These are phyloP conservation scores for Urocynchramus pylzowi DNA, from an alignment of 2,113 vertebrate species.

Conservation along the genomic window DNA sequence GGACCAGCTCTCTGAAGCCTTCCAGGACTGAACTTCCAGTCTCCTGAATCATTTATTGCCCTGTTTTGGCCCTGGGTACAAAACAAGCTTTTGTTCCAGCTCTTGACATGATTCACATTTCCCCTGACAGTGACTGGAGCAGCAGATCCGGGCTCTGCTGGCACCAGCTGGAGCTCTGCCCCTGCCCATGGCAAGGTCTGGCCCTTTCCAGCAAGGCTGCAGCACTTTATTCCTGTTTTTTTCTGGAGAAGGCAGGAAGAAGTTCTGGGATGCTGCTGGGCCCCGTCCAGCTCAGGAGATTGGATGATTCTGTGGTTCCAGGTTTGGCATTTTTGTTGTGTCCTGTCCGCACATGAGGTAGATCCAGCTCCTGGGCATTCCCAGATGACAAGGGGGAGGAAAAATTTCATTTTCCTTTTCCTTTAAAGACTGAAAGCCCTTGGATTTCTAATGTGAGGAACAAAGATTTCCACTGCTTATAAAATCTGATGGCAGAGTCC, in stretches of 20 bases:
- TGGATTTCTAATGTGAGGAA: background rate
- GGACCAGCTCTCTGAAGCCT: background rate
- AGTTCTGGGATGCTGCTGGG: fast-evolving
- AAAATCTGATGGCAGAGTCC: background rate
- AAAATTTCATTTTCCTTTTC: background rate
- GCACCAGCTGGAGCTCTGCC: background rate
- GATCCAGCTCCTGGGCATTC: background rate
- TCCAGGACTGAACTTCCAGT: background rate
- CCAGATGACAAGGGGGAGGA: background rate
- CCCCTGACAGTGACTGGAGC: background rate
- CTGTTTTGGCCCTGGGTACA: background rate
- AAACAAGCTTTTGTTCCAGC: background rate
- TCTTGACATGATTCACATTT: fast-evolving
- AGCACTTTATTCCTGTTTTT: fast-evolving
- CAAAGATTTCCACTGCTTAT: background rate
- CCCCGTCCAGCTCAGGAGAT: background rate
- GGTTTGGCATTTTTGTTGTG: background rate
- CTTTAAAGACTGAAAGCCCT: background rate
- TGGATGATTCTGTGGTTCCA: fast-evolving
- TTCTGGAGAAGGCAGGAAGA: background rate
- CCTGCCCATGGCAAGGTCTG: background rate
- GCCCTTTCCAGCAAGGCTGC: background rate
- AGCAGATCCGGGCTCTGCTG: background rate
- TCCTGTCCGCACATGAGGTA: fast-evolving
- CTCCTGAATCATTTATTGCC: background rate